Evolutionary conservation across 2,113 vertebrate genomes (phyloP).

Genomic region (Grammomys surdaster): DNA sequence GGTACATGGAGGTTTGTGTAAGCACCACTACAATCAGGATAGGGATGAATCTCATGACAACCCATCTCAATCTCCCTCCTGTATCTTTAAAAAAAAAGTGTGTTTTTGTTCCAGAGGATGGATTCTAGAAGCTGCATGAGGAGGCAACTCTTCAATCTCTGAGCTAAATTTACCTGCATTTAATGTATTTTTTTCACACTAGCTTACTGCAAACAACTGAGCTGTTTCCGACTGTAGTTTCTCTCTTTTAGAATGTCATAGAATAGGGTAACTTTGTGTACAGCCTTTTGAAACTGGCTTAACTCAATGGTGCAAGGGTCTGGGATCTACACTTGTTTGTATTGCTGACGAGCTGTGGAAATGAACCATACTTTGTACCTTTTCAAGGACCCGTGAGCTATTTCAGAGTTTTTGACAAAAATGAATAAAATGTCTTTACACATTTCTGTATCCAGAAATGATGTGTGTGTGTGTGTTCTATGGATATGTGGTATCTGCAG

Average conservation of each 20-base stretch:
- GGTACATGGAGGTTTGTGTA: background rate
- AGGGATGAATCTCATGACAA: background rate
- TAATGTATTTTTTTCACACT: background rate
- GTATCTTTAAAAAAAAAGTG: background rate
- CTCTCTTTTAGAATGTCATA: background rate
- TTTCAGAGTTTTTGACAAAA: conserved; percentile 43
- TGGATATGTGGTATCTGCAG: background rate
- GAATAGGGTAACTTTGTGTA: background rate
- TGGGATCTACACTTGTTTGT: background rate
- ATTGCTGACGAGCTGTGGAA: background rate
- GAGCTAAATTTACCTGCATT: background rate
- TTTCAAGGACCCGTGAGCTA: background rate
- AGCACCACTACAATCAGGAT: background rate
- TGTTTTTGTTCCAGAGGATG: background rate
- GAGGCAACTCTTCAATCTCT: background rate
- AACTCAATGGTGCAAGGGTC: background rate
- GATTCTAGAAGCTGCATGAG: background rate
- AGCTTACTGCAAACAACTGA: background rate
- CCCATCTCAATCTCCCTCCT: accelerated
- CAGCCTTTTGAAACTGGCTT: background rate
- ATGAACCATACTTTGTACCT: background rate
- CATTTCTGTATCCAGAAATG: background rate
- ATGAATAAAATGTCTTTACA: background rate
- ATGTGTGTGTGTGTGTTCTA: background rate
- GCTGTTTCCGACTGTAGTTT: background rate